phyloP scores from a whole-genome alignment of 2,888 invertebrate genomes.

The Oscheius sp. region DNA sequence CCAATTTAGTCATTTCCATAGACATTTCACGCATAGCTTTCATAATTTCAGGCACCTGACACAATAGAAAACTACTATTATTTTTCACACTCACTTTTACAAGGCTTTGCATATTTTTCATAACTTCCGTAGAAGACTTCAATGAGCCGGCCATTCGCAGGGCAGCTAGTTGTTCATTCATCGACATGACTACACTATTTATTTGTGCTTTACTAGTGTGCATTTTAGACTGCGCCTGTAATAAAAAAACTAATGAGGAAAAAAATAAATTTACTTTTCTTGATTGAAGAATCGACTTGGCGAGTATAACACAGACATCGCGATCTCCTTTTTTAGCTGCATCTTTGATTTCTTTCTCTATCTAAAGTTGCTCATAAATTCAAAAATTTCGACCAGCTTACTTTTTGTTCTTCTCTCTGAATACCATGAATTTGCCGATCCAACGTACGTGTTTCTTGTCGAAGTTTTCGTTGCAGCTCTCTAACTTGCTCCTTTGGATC shows the following conservation, averaged over 20 bases:
- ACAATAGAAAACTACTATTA: slow-evolving; percentile 19
- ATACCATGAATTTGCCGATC: slow-evolving; percentile 92
- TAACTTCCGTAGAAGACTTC: slow-evolving; percentile 95
- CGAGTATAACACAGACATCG: slow-evolving; percentile 83
- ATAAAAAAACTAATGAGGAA: slow-evolving; percentile 81
- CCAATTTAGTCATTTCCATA: slow-evolving; percentile 97
- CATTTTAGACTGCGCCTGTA: slow-evolving; percentile 84
- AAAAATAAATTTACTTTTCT: slow-evolving; percentile 74
- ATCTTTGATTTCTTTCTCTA: slow-evolving; percentile 90
- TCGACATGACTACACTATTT: slow-evolving; percentile 93
- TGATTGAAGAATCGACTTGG: slow-evolving; percentile 70
- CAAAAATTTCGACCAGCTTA: slow-evolving; percentile 26
- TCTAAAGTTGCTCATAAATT: slow-evolving; percentile 46
- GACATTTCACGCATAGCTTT: slow-evolving; percentile 96
- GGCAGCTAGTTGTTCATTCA: slow-evolving; percentile 98
- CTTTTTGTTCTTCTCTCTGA: slow-evolving; percentile 95
- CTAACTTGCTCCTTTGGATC: slow-evolving; percentile 80
- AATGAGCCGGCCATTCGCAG: slow-evolving; percentile 78
- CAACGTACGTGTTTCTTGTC: slow-evolving; percentile 81
- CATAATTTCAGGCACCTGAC: slow-evolving; percentile 90
- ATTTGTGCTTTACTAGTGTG: slow-evolving; percentile 96
- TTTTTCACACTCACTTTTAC: slow-evolving; percentile 62
- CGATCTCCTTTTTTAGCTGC: slow-evolving; percentile 94
- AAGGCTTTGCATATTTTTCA: slow-evolving; percentile 95
- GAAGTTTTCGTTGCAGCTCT: slow-evolving; percentile 93